These are phyloP conservation scores for Cryptus viduatorius DNA, from an alignment of 2,888 invertebrate genomes.

Conservation along the genomic window DNA sequence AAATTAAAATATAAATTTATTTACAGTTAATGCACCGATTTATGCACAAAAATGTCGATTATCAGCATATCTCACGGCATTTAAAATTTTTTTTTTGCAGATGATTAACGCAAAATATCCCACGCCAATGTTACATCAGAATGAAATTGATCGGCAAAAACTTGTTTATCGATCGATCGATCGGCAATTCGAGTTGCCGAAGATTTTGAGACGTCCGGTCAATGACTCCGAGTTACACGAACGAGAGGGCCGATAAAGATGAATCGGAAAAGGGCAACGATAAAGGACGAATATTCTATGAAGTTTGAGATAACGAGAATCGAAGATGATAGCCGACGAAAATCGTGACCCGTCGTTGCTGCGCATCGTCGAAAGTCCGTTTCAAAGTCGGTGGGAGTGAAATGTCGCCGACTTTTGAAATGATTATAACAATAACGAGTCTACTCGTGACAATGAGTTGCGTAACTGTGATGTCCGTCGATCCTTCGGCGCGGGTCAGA, in stretches of 20 bases:
- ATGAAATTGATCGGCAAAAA: conserved; percentile 1
- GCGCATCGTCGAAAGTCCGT: conserved; percentile 7
- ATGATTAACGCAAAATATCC: not conserved
- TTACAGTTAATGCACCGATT: too few relatives aligned
- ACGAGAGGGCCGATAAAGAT: conserved; percentile 19
- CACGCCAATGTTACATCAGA: not conserved
- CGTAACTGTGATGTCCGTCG: conserved; percentile 59
- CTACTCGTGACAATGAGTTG: conserved; percentile 57
- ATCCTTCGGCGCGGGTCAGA: conserved; percentile 75
- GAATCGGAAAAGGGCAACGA: conserved; percentile 14
- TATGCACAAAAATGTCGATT: too few relatives aligned
- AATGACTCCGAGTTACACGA: not conserved
- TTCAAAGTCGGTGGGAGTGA: not conserved
- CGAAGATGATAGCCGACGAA: conserved; percentile 35
- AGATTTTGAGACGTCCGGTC: not conserved
- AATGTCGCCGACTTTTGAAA: conserved; percentile 52
- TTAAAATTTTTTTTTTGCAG: conserved; percentile 23
- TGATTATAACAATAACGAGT: conserved; percentile 41
- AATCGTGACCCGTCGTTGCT: conserved; percentile 52
- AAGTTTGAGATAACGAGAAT: not conserved
- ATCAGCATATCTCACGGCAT: not conserved
- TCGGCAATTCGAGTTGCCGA: not conserved
- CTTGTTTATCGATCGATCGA: not conserved
- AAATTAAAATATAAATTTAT: too few relatives aligned
- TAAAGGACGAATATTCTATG: conserved; percentile 1